phyloP scores from a whole-genome alignment of 2,888 invertebrate species.

The Eucriotettix oculatus region DNA sequence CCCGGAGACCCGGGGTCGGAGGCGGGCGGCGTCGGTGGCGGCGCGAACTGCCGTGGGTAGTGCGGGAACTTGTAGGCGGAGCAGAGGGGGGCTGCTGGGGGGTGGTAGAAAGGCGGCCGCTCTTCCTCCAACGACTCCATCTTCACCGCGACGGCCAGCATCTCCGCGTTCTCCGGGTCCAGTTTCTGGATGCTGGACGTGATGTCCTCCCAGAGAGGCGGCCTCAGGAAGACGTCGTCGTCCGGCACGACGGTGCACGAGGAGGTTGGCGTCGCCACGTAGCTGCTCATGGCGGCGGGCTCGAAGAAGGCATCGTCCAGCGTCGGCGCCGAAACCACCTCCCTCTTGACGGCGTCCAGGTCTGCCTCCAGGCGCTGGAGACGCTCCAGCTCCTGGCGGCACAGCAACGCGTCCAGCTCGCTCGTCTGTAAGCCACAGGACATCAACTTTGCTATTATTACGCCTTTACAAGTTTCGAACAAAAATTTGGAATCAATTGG shows the following conservation, averaged over 20 bases:
- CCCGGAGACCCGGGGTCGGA: slow-evolving; percentile 37
- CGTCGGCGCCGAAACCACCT: slow-evolving; percentile 17
- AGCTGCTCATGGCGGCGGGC: slow-evolving; percentile 20
- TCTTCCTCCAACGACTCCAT: slow-evolving; percentile 10
- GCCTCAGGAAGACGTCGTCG: slow-evolving; percentile 75
- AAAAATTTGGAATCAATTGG: no score
- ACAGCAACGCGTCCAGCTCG: slow-evolving; percentile 64
- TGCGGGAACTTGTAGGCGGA: slow-evolving; percentile 18
- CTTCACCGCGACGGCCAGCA: slow-evolving; percentile 35
- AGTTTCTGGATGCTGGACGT: slow-evolving; percentile 79
- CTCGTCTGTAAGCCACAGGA: slow-evolving; percentile 40
- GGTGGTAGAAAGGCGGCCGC: slow-evolving; percentile 26
- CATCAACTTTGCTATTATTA: background rate
- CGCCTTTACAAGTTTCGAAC: no score
- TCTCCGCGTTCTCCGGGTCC: slow-evolving; percentile 78
- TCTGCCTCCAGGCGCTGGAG: slow-evolving; percentile 42
- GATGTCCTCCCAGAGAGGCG: slow-evolving; percentile 79
- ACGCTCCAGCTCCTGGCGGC: slow-evolving; percentile 56
- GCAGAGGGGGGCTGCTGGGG: slow-evolving; percentile 65
- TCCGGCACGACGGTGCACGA: slow-evolving; percentile 36
- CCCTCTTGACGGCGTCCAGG: slow-evolving; percentile 29
- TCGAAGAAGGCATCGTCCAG: slow-evolving; percentile 7
- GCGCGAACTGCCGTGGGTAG: slow-evolving; percentile 45
- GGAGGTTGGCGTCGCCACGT: slow-evolving; percentile 25
- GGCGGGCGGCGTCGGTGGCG: slow-evolving; percentile 73